Evolutionary conservation across 2,113 vertebrate species (phyloP).

Genomic region (Indri indri): DNA sequence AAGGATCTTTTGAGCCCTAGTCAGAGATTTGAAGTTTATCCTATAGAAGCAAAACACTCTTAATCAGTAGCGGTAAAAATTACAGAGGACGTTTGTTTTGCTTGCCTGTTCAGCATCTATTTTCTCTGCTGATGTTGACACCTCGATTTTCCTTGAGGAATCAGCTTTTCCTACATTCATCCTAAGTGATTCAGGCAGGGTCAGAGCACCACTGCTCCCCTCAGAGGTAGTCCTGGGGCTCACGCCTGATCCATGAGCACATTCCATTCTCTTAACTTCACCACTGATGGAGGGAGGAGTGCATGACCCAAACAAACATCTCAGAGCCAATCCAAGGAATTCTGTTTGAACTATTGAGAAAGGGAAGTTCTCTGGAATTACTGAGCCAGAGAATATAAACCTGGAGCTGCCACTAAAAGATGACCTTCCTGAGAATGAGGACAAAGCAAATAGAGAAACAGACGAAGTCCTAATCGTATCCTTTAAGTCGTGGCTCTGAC

Average conservation of each 20-base stretch:
- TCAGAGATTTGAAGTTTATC: background rate
- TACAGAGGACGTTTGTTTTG: background rate
- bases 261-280: background rate
- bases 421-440: background rate
- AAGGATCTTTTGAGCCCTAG: too few species aligned
- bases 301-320: background rate
- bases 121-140: background rate
- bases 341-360: background rate
- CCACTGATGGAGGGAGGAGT: too few species aligned
- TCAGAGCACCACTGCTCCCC: background rate
- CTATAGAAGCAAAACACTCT: background rate
- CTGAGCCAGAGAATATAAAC: background rate
- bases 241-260: fast-evolving
- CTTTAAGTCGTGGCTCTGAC: background rate
- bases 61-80: background rate
- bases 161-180: background rate
- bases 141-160: background rate
- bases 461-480: background rate
- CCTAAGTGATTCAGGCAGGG: background rate
- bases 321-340: too few species aligned
- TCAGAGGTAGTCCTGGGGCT: background rate
- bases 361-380: background rate
- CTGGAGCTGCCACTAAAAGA: background rate
- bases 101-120: background rate
- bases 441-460: background rate